Base-by-base conservation (phyloP, 1,140 invertebrate genomes). In the Drosophila melanica region DNA sequence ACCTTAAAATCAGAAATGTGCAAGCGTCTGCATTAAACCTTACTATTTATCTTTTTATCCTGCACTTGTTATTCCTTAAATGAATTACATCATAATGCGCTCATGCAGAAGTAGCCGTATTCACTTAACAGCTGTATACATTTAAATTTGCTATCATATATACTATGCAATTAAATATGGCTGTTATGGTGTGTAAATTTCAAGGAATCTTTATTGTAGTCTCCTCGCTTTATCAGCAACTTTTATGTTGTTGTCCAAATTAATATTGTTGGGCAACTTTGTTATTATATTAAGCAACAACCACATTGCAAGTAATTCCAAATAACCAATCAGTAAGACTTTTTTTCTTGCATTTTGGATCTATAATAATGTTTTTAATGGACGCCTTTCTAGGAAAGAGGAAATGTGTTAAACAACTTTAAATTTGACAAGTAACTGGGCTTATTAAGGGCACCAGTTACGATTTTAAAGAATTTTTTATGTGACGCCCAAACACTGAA, bases 11-110 rank as follows among this genome's bases (percentile, higher is more conserved):
- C 47, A 48, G 23, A 48, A 48, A 27, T 48, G 47, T 48, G 47
- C 47, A 48, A 48, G 20, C 12, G 47, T 48, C 47, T 27, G 23
- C 48, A 50, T 30, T 14, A 14, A 50, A 50, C 27, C n/a, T 30
- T 10, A 11, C 16, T 48, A 48, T 27, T 48, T 48, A 48, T n/a
- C 11, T 48, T 48, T 47, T 48, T 48, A 48, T 48, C 12, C 20
- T n/a, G 39, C 6, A 41, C 12, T 12, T 41, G 12, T 41, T 41
- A n/a, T 7, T 41, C n/a, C 39, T 41, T 41, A 6, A 41, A 41
- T 12, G 39, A 41, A 12, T 41, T 41, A 27, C 14, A n/a, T 20
- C 20, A 2, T 10, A 5, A 35, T 35, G 33, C 33, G 33, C 2
- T 2, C 33, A 23, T 27, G 20, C 45, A 27, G 12, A 41, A 14